Base-by-base conservation (phyloP, 2,797 vertebrate species). In the Aselliscus stoliczkanus region DNA sequence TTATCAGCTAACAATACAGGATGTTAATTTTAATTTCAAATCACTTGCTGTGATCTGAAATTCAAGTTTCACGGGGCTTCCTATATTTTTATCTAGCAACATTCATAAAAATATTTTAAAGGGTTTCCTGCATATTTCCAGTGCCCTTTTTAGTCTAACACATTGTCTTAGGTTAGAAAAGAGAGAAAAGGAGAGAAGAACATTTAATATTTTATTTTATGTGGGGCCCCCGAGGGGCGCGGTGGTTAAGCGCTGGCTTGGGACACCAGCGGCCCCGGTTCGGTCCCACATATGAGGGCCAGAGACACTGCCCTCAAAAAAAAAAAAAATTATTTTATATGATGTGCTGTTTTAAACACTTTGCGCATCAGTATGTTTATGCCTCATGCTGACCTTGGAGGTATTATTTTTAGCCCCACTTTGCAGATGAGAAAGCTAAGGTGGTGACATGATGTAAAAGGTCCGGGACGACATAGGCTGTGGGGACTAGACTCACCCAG, bases 11-110 rank as follows among this genome's bases (percentile, higher is more conserved):
- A 82, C 73, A 70, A 27, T 44, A 25, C 27, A 90, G 37, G 52
- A 3, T 58, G 3, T 47, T 52, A 73, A 84, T 92, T 76, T 89
- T 52, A 80, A 62, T 92, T 92, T 96, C 42, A 90, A 89, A 65
- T 87, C 76, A 37, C 76, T 93, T 44, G 44, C 70, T 76, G 56
- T 44, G 93, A 69, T 92, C 70, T 90, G 65, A 92, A 87, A 88
- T 81, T 92, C 76, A 42, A 44, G 56, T 82, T 90, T 50, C 76
- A 37, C 8, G 44, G 50, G n/a, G 65, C 92, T 31, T 27, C 65
- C 18, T 82, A 2, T 9, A 13, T 50, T 93, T 84, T 88, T 72
- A 34, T 37, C 54, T 76, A 50, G 21, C 31, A 91, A 67, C 9
- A 17, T n/a, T 75, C 25, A 14, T 34, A 23, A 73, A 42, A 92